phyloP scores from a whole-genome alignment of 2,888 invertebrate species.

The Pseudococcus longispinus region DNA sequence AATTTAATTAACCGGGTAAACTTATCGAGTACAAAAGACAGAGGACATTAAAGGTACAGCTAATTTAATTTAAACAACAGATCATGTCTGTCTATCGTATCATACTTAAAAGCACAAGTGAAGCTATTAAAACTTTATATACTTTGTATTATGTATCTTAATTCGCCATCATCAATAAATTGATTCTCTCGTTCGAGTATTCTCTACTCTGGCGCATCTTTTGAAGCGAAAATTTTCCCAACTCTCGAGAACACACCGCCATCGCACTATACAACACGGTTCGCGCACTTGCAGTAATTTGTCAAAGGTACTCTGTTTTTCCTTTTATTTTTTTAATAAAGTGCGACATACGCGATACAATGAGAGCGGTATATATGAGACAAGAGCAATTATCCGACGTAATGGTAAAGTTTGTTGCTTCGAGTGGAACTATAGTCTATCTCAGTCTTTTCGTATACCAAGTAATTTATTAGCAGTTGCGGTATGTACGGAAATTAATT shows the following conservation, averaged over 20 bases:
- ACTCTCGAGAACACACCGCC: background rate
- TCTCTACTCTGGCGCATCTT: background rate
- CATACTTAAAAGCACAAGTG: background rate
- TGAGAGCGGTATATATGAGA: background rate
- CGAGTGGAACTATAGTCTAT: background rate
- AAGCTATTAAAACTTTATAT: background rate
- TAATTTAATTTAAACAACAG: constrained; percentile 1
- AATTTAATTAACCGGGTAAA: background rate
- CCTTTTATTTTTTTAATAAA: background rate
- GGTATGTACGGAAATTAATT: constrained; percentile 13
- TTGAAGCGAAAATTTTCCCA: background rate
- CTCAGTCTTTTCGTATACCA: background rate
- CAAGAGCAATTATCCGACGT: background rate
- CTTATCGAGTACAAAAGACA: background rate
- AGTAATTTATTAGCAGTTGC: constrained; percentile 18
- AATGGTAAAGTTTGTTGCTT: background rate
- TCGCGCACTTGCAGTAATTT: background rate
- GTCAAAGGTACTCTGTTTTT: background rate
- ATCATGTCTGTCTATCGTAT: background rate
- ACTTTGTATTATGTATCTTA: background rate
- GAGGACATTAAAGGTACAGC: background rate
- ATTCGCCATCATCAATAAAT: background rate
- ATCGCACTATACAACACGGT: background rate
- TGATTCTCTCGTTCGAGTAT: background rate
- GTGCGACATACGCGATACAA: background rate